Evolutionary conservation across 2,113 vertebrate species (phyloP).

Genomic region (Nothoprocta perdicaria): DNA sequence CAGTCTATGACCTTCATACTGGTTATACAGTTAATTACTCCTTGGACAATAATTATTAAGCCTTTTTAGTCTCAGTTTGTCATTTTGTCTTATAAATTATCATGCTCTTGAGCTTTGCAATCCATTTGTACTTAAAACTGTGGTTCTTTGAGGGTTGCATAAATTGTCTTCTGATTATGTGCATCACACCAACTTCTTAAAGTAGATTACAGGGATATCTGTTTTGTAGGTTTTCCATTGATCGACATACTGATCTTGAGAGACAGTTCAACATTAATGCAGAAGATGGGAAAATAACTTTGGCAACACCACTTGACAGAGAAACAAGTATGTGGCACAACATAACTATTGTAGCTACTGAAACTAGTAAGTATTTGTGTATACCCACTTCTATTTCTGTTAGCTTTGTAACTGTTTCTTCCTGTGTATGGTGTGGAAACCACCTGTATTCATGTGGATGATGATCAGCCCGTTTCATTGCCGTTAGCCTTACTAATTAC

Average conservation of each 20-base stretch:
- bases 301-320: slow-evolving; percentile 94
- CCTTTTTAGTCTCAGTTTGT: slow-evolving; percentile 66
- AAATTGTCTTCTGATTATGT: slow-evolving; percentile 27
- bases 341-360: slow-evolving; percentile 96
- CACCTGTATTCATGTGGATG: not conserved
- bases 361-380: slow-evolving; percentile 89
- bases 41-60: slow-evolving; percentile 83
- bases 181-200: slow-evolving; percentile 37
- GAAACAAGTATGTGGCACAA: slow-evolving; percentile 97
- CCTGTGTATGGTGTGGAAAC: not conserved
- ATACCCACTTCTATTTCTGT: not conserved
- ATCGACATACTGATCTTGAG: slow-evolving; percentile 97
- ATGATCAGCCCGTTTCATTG: not conserved
- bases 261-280: slow-evolving; percentile 98
- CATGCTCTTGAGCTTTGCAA: slow-evolving; percentile 48
- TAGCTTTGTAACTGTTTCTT: not conserved
- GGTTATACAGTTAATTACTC: slow-evolving; percentile 81
- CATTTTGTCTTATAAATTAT: slow-evolving; percentile 74
- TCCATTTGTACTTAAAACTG: slow-evolving; percentile 59
- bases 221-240: slow-evolving; percentile 93
- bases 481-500: not conserved
- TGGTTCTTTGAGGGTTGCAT: slow-evolving; percentile 53
- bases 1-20: slow-evolving; percentile 74
- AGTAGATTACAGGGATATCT: slow-evolving; percentile 67
- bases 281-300: slow-evolving; percentile 94